Conservation (phyloP, 2,797 vertebrate species). For the Smutsia gigantea region DNA sequence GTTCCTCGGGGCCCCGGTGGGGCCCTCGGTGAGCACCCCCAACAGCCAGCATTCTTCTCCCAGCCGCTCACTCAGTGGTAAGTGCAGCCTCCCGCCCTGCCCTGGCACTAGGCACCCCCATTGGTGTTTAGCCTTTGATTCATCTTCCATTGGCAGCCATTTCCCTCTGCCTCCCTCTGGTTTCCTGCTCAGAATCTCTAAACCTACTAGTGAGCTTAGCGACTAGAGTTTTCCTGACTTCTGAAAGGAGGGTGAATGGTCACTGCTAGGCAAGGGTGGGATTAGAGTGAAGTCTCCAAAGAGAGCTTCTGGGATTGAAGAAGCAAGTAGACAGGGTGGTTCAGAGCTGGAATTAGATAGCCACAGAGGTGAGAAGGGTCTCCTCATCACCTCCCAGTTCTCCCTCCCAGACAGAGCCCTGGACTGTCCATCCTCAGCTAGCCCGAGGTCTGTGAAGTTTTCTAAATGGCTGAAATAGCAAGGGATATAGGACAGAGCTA, state of each 20-base stretch:
- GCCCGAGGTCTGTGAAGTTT: constrained; percentile 82
- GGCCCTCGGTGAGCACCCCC: constrained; percentile 92
- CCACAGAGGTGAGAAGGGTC: not conserved
- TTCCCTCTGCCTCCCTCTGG: constrained; percentile 13
- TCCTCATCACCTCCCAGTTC: not conserved
- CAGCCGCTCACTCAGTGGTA: constrained; percentile 94
- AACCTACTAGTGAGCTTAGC: not conserved
- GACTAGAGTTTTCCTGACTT: constrained; percentile 15
- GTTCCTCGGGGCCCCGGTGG: constrained; percentile 91
- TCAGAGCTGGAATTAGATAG: not conserved
- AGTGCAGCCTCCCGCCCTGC: constrained; percentile 69
- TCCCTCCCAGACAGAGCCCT: constrained; percentile 44
- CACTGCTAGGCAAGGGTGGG: not conserved
- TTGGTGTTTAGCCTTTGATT: not conserved
- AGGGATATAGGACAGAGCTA: constrained; percentile 84
- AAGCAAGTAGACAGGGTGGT: not conserved
- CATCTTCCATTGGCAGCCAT: constrained; percentile 28
- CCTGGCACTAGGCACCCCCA: not conserved
- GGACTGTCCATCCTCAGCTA: constrained; percentile 54
- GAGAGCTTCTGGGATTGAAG: not conserved
- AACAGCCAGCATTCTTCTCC: constrained; percentile 96
- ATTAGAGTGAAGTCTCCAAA: constrained; percentile 31
- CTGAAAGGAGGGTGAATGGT: not conserved
- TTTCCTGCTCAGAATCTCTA: constrained; percentile 28
- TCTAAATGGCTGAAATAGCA: constrained; percentile 81